Conservation (phyloP, 2,113 vertebrate species). For the Gavialis gangeticus region DNA sequence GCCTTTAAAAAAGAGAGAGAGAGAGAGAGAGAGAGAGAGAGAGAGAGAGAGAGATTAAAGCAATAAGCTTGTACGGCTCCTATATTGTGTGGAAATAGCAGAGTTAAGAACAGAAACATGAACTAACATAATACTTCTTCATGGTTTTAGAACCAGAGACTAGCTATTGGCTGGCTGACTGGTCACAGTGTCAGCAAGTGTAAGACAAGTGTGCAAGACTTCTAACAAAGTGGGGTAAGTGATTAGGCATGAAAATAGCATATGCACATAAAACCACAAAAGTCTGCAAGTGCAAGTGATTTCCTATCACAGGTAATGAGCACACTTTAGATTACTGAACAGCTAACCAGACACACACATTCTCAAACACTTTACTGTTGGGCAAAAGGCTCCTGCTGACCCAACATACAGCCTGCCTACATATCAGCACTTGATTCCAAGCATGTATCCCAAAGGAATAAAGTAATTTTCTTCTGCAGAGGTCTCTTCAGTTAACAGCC, state of each 20-base stretch:
- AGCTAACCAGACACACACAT: neutral
- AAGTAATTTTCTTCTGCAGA: too few relatives aligned
- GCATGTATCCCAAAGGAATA: neutral
- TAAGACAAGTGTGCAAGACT: neutral
- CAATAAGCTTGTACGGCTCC: too few relatives aligned
- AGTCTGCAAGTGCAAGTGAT: neutral
- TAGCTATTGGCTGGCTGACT: neutral
- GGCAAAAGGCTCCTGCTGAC: neutral
- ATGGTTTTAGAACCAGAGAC: neutral
- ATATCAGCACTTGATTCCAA: neutral
- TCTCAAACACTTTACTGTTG: neutral
- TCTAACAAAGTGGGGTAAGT: neutral
- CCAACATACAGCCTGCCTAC: neutral
- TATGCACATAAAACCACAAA: neutral
- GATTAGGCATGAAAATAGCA: neutral
- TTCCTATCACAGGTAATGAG: too few relatives aligned
- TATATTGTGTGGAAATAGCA: rapidly evolving
- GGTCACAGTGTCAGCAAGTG: neutral
- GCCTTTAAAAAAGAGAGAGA: conserved; percentile 78
- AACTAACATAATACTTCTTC: rapidly evolving
- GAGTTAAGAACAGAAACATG: rapidly evolving
- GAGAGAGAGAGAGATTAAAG: neutral
- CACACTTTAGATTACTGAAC: neutral
- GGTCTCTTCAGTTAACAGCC: neutral
- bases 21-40: neutral